Evolutionary conservation across 2,888 invertebrate species (phyloP), one percentile per base, ranked within the genome.

Genomic region (Amphiduros pacificus): DNA sequence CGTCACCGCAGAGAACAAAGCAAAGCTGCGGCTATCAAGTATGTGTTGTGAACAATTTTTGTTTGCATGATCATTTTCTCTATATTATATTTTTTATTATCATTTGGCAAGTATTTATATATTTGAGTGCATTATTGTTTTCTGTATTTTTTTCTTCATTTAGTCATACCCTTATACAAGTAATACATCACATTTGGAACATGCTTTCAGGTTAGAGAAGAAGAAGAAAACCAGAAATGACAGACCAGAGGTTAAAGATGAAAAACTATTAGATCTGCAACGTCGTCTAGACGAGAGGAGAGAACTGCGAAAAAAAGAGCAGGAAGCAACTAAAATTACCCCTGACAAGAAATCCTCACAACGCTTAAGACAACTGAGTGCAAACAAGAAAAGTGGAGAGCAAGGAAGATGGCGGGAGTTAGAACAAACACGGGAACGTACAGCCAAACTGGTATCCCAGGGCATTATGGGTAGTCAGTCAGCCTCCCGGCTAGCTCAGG

Each of bases 1-100:
- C 75, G 77, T 62, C 80, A 82, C 61, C 63, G 81, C 53, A 69
- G 76, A 28, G 81, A 81, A 60, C 73, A 76, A 58, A 78, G 74
- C 17, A 75, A 75, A 60, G 67, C 76, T 26, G 77, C 78, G 24
- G 77, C 80, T 40, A 41, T 71, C 52, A 80, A 71, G 81, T 57
- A 44, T 56, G 55, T 59, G 11, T 22, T n/a, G n/a, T n/a, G n/a
- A n/a, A n/a, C n/a, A n/a, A n/a, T n/a, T n/a, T n/a, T n/a, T n/a
- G n/a, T n/a, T n/a, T n/a, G n/a, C n/a, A n/a, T n/a, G n/a, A n/a
- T n/a, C n/a, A n/a, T n/a, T n/a, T n/a, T n/a, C n/a, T n/a, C n/a
- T n/a, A n/a, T n/a, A n/a, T n/a, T n/a, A n/a, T n/a, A n/a, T n/a
- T n/a, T n/a, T n/a, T n/a, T n/a, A n/a, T n/a, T n/a, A n/a, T n/a